Evolutionary conservation across 2,888 invertebrate species (phyloP).

Genomic region (Drosophila pullipes): DNA sequence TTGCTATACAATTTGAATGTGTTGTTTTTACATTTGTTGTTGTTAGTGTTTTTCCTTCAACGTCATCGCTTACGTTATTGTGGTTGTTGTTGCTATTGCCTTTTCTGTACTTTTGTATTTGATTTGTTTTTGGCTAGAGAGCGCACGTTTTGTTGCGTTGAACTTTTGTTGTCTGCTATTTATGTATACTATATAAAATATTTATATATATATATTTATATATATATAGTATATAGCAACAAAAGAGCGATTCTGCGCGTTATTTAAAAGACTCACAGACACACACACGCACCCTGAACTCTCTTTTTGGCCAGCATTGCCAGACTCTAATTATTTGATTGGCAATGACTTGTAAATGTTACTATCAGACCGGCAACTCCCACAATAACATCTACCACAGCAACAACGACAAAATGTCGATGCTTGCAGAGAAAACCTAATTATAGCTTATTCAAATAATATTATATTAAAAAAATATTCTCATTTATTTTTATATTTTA

Average conservation of each 20-base stretch:
- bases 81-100: constrained; percentile 23
- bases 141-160: constrained; percentile 53
- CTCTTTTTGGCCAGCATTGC: constrained; percentile 59
- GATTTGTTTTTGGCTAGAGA: constrained; percentile 32
- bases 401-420: background rate
- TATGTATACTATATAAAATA: constrained; percentile 53
- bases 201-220: constrained; percentile 27
- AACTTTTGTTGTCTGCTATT: constrained; percentile 65
- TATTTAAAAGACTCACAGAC: constrained; percentile 48
- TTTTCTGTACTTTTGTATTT: constrained; percentile 27
- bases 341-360: constrained; percentile 67
- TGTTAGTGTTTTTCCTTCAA: constrained; percentile 15
- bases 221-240: constrained; percentile 38
- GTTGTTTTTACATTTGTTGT: constrained; percentile 19
- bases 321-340: constrained; percentile 73
- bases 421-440: background rate
- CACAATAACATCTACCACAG: constrained; percentile 13
- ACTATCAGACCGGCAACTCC: constrained; percentile 18
- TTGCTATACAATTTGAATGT: constrained; percentile 53
- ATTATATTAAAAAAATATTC: background rate
- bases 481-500: background rate
- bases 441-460: background rate
- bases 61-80: constrained; percentile 29
- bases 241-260: constrained; percentile 72
- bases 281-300: constrained; percentile 24